phyloP scores from a whole-genome alignment of 2,888 invertebrate species.

The Arrhopalites spinosus region DNA sequence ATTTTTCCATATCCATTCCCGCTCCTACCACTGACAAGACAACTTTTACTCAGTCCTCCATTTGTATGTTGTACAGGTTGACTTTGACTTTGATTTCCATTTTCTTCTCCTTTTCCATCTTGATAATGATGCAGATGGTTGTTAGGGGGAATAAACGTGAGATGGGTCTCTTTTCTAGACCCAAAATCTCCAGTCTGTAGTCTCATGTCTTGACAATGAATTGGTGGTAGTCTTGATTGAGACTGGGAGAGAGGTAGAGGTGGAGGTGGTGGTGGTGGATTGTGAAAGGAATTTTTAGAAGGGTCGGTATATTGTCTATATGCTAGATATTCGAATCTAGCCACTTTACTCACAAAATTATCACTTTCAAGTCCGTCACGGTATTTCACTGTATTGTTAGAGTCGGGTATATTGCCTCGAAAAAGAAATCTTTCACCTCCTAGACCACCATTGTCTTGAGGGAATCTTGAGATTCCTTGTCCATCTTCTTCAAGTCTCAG shows the following conservation, averaged over 20 bases:
- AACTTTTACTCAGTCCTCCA: conserved; percentile 19
- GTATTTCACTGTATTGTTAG: conserved; percentile 31
- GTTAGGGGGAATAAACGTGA: conserved; percentile 9
- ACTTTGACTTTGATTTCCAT: conserved; percentile 14
- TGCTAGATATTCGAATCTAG: conserved; percentile 78
- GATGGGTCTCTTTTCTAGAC: conserved; percentile 6
- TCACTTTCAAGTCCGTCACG: conserved; percentile 61
- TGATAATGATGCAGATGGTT: conserved; percentile 13
- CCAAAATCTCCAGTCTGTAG: not conserved
- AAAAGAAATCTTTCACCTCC: conserved; percentile 30
- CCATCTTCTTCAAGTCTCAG: conserved; percentile 27
- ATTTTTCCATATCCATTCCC: not conserved
- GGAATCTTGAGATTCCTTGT: conserved; percentile 7
- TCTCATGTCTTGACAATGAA: not conserved
- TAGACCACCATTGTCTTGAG: not conserved
- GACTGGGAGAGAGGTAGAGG: conserved; percentile 33
- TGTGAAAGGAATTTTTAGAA: conserved; percentile 13
- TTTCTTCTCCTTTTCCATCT: not conserved
- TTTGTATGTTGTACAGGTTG: conserved; percentile 20
- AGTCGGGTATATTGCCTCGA: conserved; percentile 18
- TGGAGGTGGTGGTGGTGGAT: conserved; percentile 46
- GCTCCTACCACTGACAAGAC: not conserved
- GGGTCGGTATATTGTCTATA: conserved; percentile 58
- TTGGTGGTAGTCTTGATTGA: not conserved
- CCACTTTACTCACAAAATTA: conserved; percentile 74